Percentiles rank a stretch among this genome's conserved stretches.
Evolutionary conservation across 2,888 invertebrate genomes (phyloP).

Genomic region (Sinelater perroti): DNA sequence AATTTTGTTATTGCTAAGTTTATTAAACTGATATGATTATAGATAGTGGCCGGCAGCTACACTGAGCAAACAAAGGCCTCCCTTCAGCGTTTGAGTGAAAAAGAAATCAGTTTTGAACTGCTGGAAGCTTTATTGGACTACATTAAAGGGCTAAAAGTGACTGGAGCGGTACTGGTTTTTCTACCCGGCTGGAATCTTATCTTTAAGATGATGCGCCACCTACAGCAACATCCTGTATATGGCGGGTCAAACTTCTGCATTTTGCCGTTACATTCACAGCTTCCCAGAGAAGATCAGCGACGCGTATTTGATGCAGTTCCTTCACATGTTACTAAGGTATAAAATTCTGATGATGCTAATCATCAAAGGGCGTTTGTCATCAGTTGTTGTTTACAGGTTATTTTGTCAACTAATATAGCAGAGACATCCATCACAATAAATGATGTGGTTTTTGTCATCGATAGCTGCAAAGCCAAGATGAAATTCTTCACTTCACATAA

Average conservation of each 20-base stretch:
- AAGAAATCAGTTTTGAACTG: slow-evolving; percentile 92
- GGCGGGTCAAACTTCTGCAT: slow-evolving; percentile 75
- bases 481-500: slow-evolving; percentile 98
- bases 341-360: slow-evolving; percentile 2
- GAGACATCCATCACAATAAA: slow-evolving; percentile 98
- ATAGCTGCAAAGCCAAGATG: slow-evolving; percentile 97
- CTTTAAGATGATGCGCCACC: slow-evolving; percentile 86
- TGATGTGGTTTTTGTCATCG: slow-evolving; percentile 97
- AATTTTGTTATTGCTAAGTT: background rate
- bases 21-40: slow-evolving; percentile 20
- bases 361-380: background rate
- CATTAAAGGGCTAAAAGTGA: slow-evolving; percentile 68
- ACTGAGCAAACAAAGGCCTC: slow-evolving; percentile 71
- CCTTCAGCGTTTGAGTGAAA: slow-evolving; percentile 84
- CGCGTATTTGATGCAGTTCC: slow-evolving; percentile 91
- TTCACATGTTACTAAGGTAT: slow-evolving; percentile 82
- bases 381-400: slow-evolving; percentile 69
- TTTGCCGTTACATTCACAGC: slow-evolving; percentile 96
- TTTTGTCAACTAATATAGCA: slow-evolving; percentile 97
- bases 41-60: slow-evolving; percentile 60
- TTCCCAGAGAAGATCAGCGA: slow-evolving; percentile 94
- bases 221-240: slow-evolving; percentile 73
- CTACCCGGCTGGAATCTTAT: slow-evolving; percentile 98
- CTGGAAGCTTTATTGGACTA: slow-evolving; percentile 81
- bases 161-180: slow-evolving; percentile 92